Percentiles rank a stretch among this genome's conserved stretches.
phyloP scores from a whole-genome alignment of 2,888 invertebrate species.

The Scaptomyza cyrtandrae region DNA sequence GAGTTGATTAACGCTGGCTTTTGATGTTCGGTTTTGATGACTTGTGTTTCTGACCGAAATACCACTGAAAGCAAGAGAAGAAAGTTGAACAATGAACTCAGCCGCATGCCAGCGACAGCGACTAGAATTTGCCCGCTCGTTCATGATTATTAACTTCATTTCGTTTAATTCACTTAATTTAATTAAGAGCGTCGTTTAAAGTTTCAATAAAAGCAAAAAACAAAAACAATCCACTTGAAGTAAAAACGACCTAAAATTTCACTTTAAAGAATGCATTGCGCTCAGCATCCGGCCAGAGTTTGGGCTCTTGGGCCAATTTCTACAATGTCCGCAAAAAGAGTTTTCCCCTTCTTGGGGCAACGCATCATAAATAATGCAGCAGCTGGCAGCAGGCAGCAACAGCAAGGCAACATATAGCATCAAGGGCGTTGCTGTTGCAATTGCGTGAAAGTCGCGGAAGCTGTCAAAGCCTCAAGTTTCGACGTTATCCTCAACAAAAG shows the following conservation, averaged over 20 bases:
- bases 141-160: slow-evolving; percentile 58
- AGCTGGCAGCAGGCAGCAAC: slow-evolving; percentile 6
- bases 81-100: slow-evolving; percentile 66
- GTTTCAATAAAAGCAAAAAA: slow-evolving; percentile 41
- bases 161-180: slow-evolving; percentile 72
- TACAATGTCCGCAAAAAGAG: slow-evolving; percentile 24
- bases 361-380: slow-evolving; percentile 62
- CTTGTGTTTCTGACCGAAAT: slow-evolving; percentile 73
- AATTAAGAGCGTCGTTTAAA: slow-evolving; percentile 68
- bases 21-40: slow-evolving; percentile 22
- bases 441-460: slow-evolving; percentile 76
- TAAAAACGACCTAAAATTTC: slow-evolving; percentile 56
- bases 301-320: slow-evolving; percentile 27
- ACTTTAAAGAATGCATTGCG: slow-evolving; percentile 75
- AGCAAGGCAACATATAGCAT: slow-evolving; percentile 24
- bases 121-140: slow-evolving; percentile 55
- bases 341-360: slow-evolving; percentile 17
- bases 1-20: background rate
- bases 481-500: slow-evolving; percentile 58
- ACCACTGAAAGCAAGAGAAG: slow-evolving; percentile 75
- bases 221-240: slow-evolving; percentile 27
- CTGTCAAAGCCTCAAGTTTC: slow-evolving; percentile 49
- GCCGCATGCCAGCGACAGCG: slow-evolving; percentile 18
- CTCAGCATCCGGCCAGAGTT: slow-evolving; percentile 50
- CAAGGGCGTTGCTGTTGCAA: slow-evolving; percentile 62